A percentile compares a stretch with the other conserved stretches of the same genome.
phyloP scores from a whole-genome alignment of 2,113 vertebrate species.

The Butastur rufipennis region DNA sequence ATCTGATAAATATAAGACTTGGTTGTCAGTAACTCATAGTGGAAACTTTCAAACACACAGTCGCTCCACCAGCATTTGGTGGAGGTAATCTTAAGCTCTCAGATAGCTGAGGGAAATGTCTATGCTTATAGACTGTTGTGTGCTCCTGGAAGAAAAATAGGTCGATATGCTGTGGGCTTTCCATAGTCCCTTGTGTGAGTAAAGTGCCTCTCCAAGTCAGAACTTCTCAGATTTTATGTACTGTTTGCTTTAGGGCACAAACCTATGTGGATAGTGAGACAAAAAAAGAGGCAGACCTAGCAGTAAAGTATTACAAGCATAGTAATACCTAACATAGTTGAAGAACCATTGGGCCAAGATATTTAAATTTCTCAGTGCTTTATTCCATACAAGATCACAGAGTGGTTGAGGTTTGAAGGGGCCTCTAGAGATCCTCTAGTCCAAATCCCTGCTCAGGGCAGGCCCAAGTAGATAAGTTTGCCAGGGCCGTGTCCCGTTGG shows the following conservation, averaged over 20 bases:
- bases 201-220: not conserved
- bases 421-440: not conserved
- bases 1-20: not conserved
- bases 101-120: not conserved
- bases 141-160: not conserved
- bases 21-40: not conserved
- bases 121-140: not conserved
- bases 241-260: not conserved
- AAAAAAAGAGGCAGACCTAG: not conserved
- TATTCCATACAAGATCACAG: not conserved
- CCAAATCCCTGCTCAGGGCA: not conserved
- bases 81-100: not conserved
- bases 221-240: not conserved
- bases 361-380: not conserved
- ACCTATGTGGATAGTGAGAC: not conserved
- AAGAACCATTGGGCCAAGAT: not conserved
- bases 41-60: not conserved
- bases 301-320: not conserved
- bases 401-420: not conserved
- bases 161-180: not conserved
- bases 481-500: accelerated
- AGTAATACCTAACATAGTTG: not conserved
- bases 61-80: not conserved
- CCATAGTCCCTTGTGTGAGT: not conserved
- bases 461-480: not conserved